These are phyloP conservation scores for Mohoua ochrocephala DNA, from an alignment of 2,113 vertebrate genomes.

Conservation along the genomic window DNA sequence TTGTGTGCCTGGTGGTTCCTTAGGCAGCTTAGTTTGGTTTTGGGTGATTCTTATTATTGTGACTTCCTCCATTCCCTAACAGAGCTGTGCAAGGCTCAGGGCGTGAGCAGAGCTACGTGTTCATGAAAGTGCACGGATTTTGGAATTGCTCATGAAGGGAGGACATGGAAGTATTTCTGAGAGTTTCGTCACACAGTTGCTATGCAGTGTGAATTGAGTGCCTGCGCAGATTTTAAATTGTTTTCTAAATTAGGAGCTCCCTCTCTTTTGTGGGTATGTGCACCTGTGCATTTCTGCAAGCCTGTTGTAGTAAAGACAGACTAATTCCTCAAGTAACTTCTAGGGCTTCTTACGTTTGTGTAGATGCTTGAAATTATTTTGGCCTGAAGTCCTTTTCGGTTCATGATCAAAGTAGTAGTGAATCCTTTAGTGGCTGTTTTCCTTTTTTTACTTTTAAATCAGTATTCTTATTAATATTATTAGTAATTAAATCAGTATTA, in stretches of 20 bases:
- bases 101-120: background rate
- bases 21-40: background rate
- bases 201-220: background rate
- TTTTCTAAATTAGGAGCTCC: background rate
- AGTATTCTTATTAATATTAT: background rate
- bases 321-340: background rate
- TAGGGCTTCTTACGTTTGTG: background rate
- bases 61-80: background rate
- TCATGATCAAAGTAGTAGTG: background rate
- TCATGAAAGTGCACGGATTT: rapidly evolving
- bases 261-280: background rate
- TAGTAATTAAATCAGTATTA: background rate
- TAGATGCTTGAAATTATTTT: background rate
- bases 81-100: background rate
- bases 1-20: background rate
- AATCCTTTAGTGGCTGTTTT: background rate
- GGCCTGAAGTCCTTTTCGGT: background rate
- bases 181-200: background rate
- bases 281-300: background rate
- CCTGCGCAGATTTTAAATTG: background rate
- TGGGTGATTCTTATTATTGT: background rate
- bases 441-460: background rate
- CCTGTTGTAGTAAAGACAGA: background rate
- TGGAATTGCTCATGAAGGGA: background rate
- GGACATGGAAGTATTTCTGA: background rate